phyloP scores from a whole-genome alignment of 2,888 invertebrate species.

The Nephrotoma flavescens region DNA sequence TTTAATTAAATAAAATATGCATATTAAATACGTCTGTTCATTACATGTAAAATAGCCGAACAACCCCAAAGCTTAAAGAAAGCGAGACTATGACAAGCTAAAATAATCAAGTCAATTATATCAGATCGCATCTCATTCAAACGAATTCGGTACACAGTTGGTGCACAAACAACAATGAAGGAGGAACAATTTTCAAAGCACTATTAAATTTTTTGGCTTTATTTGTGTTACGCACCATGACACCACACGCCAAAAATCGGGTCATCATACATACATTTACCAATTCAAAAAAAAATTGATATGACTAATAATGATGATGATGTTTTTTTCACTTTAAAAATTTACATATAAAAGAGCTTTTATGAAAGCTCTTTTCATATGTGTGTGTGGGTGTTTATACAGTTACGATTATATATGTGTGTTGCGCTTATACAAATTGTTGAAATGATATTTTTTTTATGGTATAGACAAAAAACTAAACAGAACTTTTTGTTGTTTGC shows the following conservation, averaged over 20 bases:
- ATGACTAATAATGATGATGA: not conserved
- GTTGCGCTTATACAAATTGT: not conserved
- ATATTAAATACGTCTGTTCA: not conserved
- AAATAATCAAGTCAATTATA: not conserved
- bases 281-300: not conserved
- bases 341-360: not conserved
- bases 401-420: not conserved
- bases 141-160: not conserved
- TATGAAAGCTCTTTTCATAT: not conserved
- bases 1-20: not conserved
- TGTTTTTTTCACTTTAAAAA: not conserved
- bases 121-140: not conserved
- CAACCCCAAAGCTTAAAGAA: not conserved
- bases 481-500: not conserved
- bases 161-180: not conserved
- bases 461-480: not conserved
- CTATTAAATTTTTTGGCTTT: not conserved
- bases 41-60: not conserved
- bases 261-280: not conserved
- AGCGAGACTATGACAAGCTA: not conserved
- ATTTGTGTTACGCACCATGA: not conserved
- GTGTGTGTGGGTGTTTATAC: not conserved
- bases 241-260: not conserved
- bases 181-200: not conserved
- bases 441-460: not conserved